Evolutionary conservation across 2,113 vertebrate genomes (phyloP), one percentile per base, ranked within the genome.

Genomic region (Sorex fumeus): DNA sequence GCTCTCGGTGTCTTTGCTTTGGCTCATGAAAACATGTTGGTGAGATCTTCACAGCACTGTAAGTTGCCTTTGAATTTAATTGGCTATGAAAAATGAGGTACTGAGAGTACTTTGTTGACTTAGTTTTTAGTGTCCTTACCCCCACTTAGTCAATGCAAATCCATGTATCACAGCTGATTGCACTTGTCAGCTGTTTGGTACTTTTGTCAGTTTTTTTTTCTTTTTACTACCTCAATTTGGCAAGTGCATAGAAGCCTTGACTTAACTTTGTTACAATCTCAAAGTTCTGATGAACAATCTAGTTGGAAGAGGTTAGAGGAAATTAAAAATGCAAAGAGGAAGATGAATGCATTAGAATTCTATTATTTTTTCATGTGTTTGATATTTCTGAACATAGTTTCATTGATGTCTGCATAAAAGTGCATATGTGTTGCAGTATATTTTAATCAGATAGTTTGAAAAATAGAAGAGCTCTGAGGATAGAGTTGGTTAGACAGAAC

Each of bases 151-250:
- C 9, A 16, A 96, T 94, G 95, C 90, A 96, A 93, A 97, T 94
- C 57, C 43, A 6, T 64, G 13, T 36, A 86, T 47, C 91, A 95
- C 84, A 88, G 85, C 57, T 94, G 91, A 96, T 83, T 96, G 91
- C 72, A 71, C 94, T 94, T 95, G 93, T 93, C 84, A 93, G 91
- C 89, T 92, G 80, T 84, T 92, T 91, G 86, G n/a, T 87, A 60
- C 90, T 95, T 90, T 92, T 70, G 32, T 66, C 72, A 15, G 12
- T 3, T 32, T 66, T 62, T 45, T 75, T 50, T 47, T 57, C 85
- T 89, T 90, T 71, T 34, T 62, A 74, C 23, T 53, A 60, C 25
- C 21, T 40, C 90, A 82, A 96, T 96, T 96, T 91, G 66, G 50
- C 43, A 93, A 86, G 18, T 45, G 27, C 16, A 4, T 25, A 32